Percentiles rank a stretch among this genome's conserved stretches.
Evolutionary conservation across 2,113 vertebrate species (phyloP).

Genomic region (Neogobius melanostomus): DNA sequence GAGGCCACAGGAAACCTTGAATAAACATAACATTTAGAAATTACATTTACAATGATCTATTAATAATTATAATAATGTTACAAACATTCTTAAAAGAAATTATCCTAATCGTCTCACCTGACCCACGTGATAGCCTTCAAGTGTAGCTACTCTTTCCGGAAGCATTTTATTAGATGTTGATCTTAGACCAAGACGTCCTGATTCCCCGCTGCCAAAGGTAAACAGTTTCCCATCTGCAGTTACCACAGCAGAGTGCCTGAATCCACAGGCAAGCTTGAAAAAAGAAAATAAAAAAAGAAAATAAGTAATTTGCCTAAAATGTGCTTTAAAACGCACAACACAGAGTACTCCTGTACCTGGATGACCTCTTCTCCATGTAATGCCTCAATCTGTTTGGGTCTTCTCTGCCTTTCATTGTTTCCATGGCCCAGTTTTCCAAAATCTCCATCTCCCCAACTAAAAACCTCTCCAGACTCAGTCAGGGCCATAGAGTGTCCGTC

Average conservation of each 20-base stretch:
- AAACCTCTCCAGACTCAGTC: slow-evolving; percentile 82
- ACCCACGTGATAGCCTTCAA: slow-evolving; percentile 78
- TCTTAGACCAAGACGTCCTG: slow-evolving; percentile 79
- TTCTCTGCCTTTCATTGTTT: slow-evolving; percentile 81
- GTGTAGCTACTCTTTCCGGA: slow-evolving; percentile 78
- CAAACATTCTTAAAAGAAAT: background rate
- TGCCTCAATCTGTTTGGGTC: slow-evolving; percentile 81
- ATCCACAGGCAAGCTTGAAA: slow-evolving; percentile 77
- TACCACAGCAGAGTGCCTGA: slow-evolving; percentile 80
- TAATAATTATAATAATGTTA: too few relatives aligned
- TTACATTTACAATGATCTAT: background rate
- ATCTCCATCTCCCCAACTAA: slow-evolving; percentile 85
- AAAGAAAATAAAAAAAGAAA: background rate
- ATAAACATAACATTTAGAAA: background rate
- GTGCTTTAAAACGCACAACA: background rate
- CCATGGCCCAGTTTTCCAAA: slow-evolving; percentile 83
- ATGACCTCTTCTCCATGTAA: slow-evolving; percentile 81
- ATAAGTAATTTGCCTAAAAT: too few relatives aligned
- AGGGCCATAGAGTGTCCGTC: slow-evolving; percentile 83
- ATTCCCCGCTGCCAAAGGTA: slow-evolving; percentile 82
- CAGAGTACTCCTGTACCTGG: slow-evolving; percentile 66
- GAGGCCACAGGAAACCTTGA: slow-evolving; percentile 80
- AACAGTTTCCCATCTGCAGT: slow-evolving; percentile 81
- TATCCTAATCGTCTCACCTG: slow-evolving; percentile 55
- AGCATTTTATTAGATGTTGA: slow-evolving; percentile 83